Percentiles rank a stretch among this genome's conserved stretches.
Evolutionary conservation across 2,113 vertebrate genomes (phyloP).

Genomic region (Gambusia affinis): DNA sequence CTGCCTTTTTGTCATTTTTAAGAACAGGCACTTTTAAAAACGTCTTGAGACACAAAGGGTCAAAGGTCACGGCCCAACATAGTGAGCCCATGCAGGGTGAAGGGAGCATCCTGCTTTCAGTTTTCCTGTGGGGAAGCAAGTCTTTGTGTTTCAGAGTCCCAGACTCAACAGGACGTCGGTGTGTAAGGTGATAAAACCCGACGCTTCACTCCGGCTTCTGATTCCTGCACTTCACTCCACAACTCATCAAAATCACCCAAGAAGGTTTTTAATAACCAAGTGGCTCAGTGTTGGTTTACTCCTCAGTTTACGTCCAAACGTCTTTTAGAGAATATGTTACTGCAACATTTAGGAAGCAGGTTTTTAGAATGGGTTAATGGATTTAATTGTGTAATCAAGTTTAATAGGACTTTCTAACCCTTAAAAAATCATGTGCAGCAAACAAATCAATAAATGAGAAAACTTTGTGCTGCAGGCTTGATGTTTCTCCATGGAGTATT

Average conservation of each 20-base stretch:
- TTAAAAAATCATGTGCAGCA: neutral
- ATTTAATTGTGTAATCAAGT: no score
- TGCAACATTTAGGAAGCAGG: neutral
- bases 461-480: neutral
- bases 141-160: constrained; percentile 45
- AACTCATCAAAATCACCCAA: neutral
- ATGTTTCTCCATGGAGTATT: neutral
- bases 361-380: neutral
- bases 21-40: constrained; percentile 51
- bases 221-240: neutral
- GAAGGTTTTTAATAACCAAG: neutral
- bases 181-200: constrained; percentile 32
- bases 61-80: constrained; percentile 59
- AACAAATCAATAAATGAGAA: neutral
- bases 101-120: constrained; percentile 58
- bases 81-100: constrained; percentile 55
- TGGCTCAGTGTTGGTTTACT: neutral
- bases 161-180: constrained; percentile 65
- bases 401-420: no score
- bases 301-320: neutral
- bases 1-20: constrained; percentile 29
- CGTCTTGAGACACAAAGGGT: constrained; percentile 62
- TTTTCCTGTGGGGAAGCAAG: constrained; percentile 34
- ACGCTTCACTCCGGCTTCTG: constrained; percentile 14
- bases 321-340: neutral